These are phyloP conservation scores for Coptodon bakossiorum DNA, from an alignment of 2,113 vertebrate genomes.

Conservation along the genomic window DNA sequence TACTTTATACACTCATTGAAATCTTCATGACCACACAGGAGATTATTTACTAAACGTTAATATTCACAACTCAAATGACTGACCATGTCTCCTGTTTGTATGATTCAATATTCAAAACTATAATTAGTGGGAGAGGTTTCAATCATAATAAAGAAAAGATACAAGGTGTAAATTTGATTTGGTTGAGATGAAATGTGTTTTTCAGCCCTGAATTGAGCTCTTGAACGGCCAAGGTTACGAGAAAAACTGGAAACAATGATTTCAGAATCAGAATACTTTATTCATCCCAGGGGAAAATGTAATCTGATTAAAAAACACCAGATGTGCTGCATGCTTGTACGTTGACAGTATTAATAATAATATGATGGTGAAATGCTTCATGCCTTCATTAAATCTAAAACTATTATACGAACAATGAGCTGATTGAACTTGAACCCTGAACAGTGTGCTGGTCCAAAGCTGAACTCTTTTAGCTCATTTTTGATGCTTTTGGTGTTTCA, in stretches of 20 bases:
- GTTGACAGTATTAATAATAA: background rate
- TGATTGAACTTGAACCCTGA: background rate
- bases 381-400: background rate
- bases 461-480: background rate
- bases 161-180: fast-evolving
- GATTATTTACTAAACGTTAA: background rate
- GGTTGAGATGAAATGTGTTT: background rate
- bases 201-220: background rate
- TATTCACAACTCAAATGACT: background rate
- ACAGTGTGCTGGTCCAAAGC: background rate
- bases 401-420: background rate
- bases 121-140: background rate
- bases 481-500: background rate
- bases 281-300: fast-evolving
- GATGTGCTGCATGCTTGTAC: fast-evolving
- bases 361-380: background rate
- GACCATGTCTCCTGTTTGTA: background rate
- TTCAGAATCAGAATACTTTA: background rate
- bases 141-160: background rate
- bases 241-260: background rate
- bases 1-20: background rate
- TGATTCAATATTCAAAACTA: background rate
- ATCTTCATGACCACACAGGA: fast-evolving
- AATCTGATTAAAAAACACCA: background rate
- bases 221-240: background rate